These are phyloP conservation scores for Dusona sp. DNA, from an alignment of 2,888 invertebrate species.

Conservation along the genomic window DNA sequence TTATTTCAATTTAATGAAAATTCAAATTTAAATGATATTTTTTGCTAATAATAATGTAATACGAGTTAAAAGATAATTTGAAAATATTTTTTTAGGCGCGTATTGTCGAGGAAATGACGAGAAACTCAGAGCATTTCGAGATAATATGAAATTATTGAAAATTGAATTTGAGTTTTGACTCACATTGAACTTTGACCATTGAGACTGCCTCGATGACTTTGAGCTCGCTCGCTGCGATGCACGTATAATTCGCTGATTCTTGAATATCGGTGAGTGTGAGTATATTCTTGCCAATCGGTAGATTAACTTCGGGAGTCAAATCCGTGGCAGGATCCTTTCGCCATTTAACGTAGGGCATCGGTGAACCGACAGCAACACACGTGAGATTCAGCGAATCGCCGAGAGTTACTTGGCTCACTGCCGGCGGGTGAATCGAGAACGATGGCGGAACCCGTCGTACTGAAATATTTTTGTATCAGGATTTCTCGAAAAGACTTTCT, in stretches of 20 bases:
- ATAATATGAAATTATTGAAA: background rate
- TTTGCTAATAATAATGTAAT: background rate
- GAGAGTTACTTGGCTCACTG: conserved; percentile 94
- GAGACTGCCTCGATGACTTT: conserved; percentile 96
- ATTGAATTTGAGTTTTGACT: conserved; percentile 82
- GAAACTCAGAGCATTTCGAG: no score
- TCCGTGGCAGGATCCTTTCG: conserved; percentile 93
- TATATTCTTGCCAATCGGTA: conserved; percentile 94
- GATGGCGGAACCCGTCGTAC: conserved; percentile 97
- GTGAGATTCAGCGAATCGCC: conserved; percentile 96
- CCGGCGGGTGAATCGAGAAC: conserved; percentile 96
- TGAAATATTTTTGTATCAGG: conserved; percentile 83
- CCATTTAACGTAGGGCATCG: conserved; percentile 99
- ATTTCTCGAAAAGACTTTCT: background rate
- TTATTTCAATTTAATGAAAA: no score
- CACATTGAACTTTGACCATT: conserved; percentile 98
- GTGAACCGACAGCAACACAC: conserved; percentile 98
- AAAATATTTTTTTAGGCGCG: no score
- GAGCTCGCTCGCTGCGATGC: conserved; percentile 97
- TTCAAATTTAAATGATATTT: no score
- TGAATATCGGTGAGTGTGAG: conserved; percentile 94
- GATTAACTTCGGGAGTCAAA: conserved; percentile 94
- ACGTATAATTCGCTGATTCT: conserved; percentile 98
- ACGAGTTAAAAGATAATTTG: background rate
- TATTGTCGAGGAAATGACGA: no score